Base-by-base conservation (phyloP, 2,888 invertebrate genomes). In the Hirtodrosophila histrioides region DNA sequence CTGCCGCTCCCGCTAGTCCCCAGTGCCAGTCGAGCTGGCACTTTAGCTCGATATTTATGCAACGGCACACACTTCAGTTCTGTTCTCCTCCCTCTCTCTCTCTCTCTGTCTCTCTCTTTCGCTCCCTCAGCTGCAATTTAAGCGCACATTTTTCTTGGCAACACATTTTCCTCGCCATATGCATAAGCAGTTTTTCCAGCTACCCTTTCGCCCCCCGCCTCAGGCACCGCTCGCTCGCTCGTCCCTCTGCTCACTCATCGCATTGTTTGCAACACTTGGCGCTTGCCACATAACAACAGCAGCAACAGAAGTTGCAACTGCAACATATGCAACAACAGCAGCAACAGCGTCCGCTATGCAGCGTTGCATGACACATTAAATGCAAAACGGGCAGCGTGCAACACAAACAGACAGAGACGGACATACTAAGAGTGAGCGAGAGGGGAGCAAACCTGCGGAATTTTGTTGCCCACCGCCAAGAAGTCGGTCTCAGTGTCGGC, bases 71-170 rank as follows among this genome's bases (percentile, higher is more conserved):
- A 82, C 86, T 85, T 78, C 75, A 85, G 62, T 62, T 72, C 73
- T 62, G 72, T 29, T 44, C 48, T 50, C 46, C 7, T 50, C 33
- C 53, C 53, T 44, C 55, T 24, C 51, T 31, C 49, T 17, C 44
- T 11, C 61, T 40, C 31, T 31, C 10, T 9, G 12, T 10, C 17
- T 50, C 11, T 24, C 11, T 10, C 4, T 36, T 29, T 31, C 5
- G 45, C 27, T 39, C 39, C 7, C 45, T 72, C 64, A 61, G 68
- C 72, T 69, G 83, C 88, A 88, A 86, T 86, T 82, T 86, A 88
- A 88, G 80, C 86, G 79, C 80, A 74, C 88, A 83, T 83, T 86
- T 88, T 83, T 83, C 88, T 88, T 88, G 84, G 88, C 86, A 81
- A 76, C 86, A 84, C 86, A 78, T 75, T 88, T 82, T 88, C 83